Evolutionary conservation across 2,113 vertebrate genomes (phyloP).

Genomic region (Datnioides undecimradiatus): DNA sequence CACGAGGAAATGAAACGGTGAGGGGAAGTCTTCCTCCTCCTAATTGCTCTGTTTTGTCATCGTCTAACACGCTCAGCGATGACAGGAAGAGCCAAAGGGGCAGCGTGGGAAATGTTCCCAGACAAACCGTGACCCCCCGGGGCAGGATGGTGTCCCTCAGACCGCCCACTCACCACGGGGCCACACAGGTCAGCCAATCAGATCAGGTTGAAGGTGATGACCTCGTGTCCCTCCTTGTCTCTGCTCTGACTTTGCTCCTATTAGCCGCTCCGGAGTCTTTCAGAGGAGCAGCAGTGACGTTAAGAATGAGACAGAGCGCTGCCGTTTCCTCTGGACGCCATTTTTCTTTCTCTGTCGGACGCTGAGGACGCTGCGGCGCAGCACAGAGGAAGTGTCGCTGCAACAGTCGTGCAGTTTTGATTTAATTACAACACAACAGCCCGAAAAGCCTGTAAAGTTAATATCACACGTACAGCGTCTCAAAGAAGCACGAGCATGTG

Average conservation of each 20-base stretch:
- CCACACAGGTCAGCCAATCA: background rate
- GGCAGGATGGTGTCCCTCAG: conserved; percentile 14
- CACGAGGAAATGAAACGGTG: background rate
- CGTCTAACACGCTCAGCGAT: background rate
- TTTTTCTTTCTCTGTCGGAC: too few relatives aligned
- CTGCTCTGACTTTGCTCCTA: background rate
- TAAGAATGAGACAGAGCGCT: background rate
- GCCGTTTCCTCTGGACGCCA: too few relatives aligned
- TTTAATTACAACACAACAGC: too few relatives aligned
- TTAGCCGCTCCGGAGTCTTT: background rate
- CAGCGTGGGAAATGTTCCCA: conserved; percentile 16
- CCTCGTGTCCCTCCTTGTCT: conserved; percentile 3
- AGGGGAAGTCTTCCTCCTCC: background rate
- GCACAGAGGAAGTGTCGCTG: too few relatives aligned
- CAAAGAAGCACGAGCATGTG: too few relatives aligned
- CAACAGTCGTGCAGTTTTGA: too few relatives aligned
- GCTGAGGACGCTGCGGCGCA: too few relatives aligned
- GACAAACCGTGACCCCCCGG: background rate
- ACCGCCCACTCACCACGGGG: conserved; percentile 4
- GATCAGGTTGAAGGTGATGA: conserved; percentile 1
- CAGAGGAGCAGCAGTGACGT: conserved; percentile 5
- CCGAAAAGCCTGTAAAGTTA: too few relatives aligned
- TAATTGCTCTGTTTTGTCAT: conserved; percentile 31
- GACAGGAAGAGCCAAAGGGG: conserved; percentile 35
- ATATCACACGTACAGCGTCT: too few relatives aligned